phyloP scores from a whole-genome alignment of 2,113 vertebrate genomes.

The Mellivora capensis region DNA sequence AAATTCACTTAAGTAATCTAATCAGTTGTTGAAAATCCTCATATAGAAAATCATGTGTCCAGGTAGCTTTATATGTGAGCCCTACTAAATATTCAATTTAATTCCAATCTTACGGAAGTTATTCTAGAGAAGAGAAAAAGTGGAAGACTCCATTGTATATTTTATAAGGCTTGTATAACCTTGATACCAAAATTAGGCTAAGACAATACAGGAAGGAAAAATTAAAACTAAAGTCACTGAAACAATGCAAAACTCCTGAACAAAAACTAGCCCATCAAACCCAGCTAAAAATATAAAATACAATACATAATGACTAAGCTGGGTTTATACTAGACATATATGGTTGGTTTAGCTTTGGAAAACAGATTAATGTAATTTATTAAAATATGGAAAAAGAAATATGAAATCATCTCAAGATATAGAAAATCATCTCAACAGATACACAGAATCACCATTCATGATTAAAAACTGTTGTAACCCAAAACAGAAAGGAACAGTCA shows the following conservation, averaged over 20 bases:
- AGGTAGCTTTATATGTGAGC: not conserved
- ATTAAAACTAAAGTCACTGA: not conserved
- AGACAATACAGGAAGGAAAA: not conserved
- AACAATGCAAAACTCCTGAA: conserved; percentile 9
- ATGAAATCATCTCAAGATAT: not conserved
- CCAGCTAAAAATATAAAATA: not conserved
- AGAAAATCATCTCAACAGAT: not conserved
- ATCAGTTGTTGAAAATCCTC: conserved; percentile 15
- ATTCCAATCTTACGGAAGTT: not conserved
- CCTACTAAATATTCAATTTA: not conserved
- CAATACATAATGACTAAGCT: not conserved
- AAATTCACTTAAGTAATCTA: not conserved
- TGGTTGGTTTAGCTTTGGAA: not conserved
- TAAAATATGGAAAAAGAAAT: not conserved
- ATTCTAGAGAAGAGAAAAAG: conserved; percentile 31
- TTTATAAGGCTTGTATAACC: not conserved
- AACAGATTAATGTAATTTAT: not conserved
- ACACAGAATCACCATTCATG: not conserved
- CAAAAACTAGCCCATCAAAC: not conserved
- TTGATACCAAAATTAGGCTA: not conserved
- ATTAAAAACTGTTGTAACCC: not conserved
- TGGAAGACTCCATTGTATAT: not conserved
- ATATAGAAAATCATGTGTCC: not conserved
- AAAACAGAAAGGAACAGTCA: not conserved
- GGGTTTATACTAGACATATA: not conserved